Evolutionary conservation across 2,888 invertebrate genomes (phyloP), one percentile per base, ranked within the genome.

Genomic region (Trichogramma evanescens): DNA sequence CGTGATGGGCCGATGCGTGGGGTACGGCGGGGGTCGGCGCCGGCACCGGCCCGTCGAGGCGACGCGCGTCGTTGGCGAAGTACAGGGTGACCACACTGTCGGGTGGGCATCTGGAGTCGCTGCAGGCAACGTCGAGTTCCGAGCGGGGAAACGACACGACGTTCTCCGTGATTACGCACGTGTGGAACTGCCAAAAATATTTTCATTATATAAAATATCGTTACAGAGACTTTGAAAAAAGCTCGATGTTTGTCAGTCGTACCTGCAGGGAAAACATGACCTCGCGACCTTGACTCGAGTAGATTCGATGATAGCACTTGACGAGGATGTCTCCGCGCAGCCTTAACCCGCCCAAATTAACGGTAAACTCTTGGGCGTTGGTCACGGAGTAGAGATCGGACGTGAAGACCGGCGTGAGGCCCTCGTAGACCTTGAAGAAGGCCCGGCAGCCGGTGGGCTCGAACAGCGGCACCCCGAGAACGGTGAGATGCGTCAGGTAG

Each of bases 251-350:
- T 4, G 48, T 10, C n/a, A 13, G 5, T 48, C 58, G 63, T 67
- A 77, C 77, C 76, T 77, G 77, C 38, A 77, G 69, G 5, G 77
- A 76, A 66, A 77, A 77, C 73, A 77, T 77, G 52, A 75, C 74
- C 67, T 77, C 74, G 4, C 77, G 73, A 59, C 74, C 74, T 61
- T 80, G 77, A 62, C 75, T 76, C 58, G 77, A 76, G 64, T 76
- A 76, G 50, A 77, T 71, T 72, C 91, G 83, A 71, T 92, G 87
- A 82, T 93, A 95, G 76, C 94, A 94, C 78, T 94, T 93, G 71
- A 95, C 86, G 63, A 95, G 83, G 67, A 95, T 89, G 80, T 95
- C 95, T 9, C 95, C 95, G 56, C 93, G 84, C 10, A 95, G 82
- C 76, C 74, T 83, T 76, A 88, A 86, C 70, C 79, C 88, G 68